phyloP scores from a whole-genome alignment of 2,888 invertebrate species.

The Eupithecia subumbrata region DNA sequence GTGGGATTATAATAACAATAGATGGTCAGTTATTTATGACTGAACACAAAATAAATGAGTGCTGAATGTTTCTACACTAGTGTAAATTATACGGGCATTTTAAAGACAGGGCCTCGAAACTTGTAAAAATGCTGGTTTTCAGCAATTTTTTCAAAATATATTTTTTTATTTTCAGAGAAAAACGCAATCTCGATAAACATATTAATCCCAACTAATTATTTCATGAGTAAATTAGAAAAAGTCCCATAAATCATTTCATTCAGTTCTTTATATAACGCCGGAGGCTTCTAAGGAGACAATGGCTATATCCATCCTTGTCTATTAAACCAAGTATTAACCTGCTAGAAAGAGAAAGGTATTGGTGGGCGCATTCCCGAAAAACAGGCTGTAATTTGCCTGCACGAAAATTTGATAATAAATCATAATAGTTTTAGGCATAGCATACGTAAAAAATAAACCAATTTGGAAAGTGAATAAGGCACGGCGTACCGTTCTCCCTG shows the following conservation, averaged over 20 bases:
- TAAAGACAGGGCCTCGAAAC: background rate
- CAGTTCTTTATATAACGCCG: conserved; percentile 66
- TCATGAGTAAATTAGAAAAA: conserved; percentile 78
- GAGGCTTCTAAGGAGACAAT: conserved; percentile 74
- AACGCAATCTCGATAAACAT: conserved; percentile 67
- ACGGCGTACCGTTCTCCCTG: conserved; percentile 75
- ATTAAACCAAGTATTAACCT: conserved; percentile 45
- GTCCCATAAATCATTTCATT: conserved; percentile 75
- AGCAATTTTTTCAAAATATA: background rate
- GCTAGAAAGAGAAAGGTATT: conserved; percentile 65
- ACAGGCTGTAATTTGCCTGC: conserved; percentile 80
- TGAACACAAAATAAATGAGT: background rate
- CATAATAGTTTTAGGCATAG: conserved; percentile 83
- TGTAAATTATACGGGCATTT: background rate
- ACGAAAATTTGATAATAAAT: conserved; percentile 84
- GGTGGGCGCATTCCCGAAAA: conserved; percentile 65
- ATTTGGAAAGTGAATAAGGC: conserved; percentile 84
- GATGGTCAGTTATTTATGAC: background rate
- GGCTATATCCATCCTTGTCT: conserved; percentile 67
- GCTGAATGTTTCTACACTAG: background rate
- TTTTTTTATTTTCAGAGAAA: conserved; percentile 54
- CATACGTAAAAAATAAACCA: conserved; percentile 80
- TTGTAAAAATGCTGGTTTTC: background rate
- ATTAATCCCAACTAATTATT: conserved; percentile 78
- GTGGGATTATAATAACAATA: conserved; percentile 31